Evolutionary conservation across 2,113 vertebrate genomes (phyloP).

Genomic region (Lonchura striata): DNA sequence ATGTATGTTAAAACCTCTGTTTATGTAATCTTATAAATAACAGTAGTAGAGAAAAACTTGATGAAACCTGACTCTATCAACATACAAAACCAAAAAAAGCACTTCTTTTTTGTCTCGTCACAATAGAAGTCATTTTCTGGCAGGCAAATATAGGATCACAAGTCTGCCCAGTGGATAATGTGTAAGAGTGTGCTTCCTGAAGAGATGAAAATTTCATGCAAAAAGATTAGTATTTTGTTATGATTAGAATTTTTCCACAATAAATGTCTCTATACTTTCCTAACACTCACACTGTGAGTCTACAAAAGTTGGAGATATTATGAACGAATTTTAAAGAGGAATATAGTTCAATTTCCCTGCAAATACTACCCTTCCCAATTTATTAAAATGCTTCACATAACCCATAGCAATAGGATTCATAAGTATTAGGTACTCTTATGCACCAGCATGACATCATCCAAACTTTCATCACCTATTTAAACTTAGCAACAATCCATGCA

Average conservation of each 20-base stretch:
- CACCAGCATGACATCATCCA: background rate
- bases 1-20: background rate
- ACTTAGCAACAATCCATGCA: background rate
- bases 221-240: background rate
- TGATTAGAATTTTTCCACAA: background rate
- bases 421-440: background rate
- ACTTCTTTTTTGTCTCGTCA: background rate
- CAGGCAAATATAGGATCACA: background rate
- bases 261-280: background rate
- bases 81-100: background rate
- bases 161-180: background rate
- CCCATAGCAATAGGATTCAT: background rate
- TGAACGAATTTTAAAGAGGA: background rate
- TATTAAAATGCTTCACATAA: background rate
- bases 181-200: rapidly evolving
- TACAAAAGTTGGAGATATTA: background rate
- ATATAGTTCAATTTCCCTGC: background rate
- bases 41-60: constrained; percentile 22
- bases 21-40: constrained; percentile 33
- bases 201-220: background rate
- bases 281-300: background rate
- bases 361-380: background rate
- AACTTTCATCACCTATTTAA: background rate
- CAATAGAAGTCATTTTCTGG: background rate
- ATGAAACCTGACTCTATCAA: background rate